These are phyloP conservation scores for Delphinus delphis DNA, from an alignment of 2,113 vertebrate species.

Conservation along the genomic window DNA sequence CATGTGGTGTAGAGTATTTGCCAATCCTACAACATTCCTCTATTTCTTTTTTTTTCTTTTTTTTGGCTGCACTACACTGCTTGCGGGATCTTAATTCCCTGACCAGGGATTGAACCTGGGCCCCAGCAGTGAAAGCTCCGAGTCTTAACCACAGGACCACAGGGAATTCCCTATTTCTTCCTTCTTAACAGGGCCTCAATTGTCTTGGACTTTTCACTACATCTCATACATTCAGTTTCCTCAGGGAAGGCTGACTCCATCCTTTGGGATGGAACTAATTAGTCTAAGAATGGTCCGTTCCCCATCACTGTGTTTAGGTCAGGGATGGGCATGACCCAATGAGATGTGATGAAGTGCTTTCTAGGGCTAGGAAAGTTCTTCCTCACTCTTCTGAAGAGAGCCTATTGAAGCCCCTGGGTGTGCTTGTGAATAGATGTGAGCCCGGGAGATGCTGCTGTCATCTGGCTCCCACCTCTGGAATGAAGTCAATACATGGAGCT, in stretches of 20 bases:
- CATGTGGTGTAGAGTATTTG: not conserved
- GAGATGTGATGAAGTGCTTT: not conserved
- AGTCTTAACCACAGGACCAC: no score
- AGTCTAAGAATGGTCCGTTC: not conserved
- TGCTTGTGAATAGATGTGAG: not conserved
- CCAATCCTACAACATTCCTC: not conserved
- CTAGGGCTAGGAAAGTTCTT: not conserved
- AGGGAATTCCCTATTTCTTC: not conserved
- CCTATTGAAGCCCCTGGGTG: not conserved
- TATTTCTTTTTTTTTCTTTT: not conserved
- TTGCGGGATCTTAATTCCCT: no score
- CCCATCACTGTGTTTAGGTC: no score
- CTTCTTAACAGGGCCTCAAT: not conserved
- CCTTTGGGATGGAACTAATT: not conserved
- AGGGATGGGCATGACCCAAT: not conserved
- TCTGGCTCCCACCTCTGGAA: not conserved
- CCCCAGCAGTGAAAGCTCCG: no score
- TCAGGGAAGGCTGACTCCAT: not conserved
- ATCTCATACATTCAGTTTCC: not conserved
- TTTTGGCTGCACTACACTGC: no score
- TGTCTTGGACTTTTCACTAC: not conserved
- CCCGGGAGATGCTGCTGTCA: not conserved
- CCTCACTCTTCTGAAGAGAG: not conserved
- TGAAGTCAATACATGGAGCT: not conserved
- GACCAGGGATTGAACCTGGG: no score